Percentiles rank a stretch among this genome's conserved stretches.
Conservation (phyloP, 2,113 vertebrate species). For the Phrynocephalus versicolor region DNA sequence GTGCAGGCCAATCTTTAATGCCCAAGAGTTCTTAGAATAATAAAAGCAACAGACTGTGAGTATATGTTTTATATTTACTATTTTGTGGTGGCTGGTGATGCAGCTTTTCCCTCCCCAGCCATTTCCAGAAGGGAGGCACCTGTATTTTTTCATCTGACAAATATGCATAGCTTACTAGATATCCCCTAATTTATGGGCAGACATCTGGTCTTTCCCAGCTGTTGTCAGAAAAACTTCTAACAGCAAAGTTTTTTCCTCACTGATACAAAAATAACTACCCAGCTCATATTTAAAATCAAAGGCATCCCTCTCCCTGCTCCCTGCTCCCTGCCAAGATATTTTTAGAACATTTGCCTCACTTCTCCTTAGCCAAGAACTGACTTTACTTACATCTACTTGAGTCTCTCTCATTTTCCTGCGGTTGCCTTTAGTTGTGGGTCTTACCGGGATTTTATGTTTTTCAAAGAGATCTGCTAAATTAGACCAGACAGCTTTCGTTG, state of each 20-base stretch:
- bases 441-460: constrained; percentile 19
- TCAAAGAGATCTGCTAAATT: constrained; percentile 46
- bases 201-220: constrained; percentile 32
- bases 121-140: constrained; percentile 27
- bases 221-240: constrained; percentile 33
- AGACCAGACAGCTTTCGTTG: constrained; percentile 53
- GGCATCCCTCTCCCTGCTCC: too few species aligned
- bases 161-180: constrained; percentile 9
- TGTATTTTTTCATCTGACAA: constrained; percentile 51
- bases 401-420: constrained; percentile 47
- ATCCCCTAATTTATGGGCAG: constrained; percentile 3
- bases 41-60: background rate
- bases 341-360: constrained; percentile 53
- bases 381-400: constrained; percentile 49
- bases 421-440: constrained; percentile 44
- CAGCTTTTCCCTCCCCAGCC: constrained; percentile 12
- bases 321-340: too few species aligned
- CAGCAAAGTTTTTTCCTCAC: constrained; percentile 34
- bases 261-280: constrained; percentile 34
- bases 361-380: constrained; percentile 33
- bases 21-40: constrained; percentile 4
- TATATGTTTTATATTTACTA: constrained; percentile 4
- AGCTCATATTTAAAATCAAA: constrained; percentile 44
- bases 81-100: background rate
- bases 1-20: background rate